Conservation (phyloP, 2,888 invertebrate genomes). For the Conomelus anceps region DNA sequence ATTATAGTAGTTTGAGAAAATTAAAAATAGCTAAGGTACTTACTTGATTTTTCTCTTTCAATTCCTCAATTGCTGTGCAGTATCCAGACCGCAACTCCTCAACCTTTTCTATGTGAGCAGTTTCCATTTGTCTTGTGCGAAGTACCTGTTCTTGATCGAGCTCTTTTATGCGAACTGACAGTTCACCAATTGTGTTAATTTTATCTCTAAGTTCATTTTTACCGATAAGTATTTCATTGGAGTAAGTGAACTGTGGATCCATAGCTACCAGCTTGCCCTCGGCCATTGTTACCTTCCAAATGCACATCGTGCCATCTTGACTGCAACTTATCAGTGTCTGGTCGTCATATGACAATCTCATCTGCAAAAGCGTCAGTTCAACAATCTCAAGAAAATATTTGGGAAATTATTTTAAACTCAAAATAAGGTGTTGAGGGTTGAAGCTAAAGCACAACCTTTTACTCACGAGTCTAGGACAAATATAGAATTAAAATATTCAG, state of each 20-base stretch:
- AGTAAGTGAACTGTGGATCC: constrained; percentile 68
- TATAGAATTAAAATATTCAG: no score
- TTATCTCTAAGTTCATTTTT: constrained; percentile 66
- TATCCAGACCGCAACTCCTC: constrained; percentile 77
- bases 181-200: constrained; percentile 56
- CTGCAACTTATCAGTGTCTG: constrained; percentile 67
- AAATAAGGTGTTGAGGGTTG: no score
- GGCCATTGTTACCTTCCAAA: constrained; percentile 75
- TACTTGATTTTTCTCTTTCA: constrained; percentile 62
- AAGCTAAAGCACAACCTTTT: no score
- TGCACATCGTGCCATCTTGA: constrained; percentile 68
- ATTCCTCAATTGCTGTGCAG: constrained; percentile 69
- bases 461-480: no score
- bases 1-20: no score
- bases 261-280: constrained; percentile 59
- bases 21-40: no score
- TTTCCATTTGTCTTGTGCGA: constrained; percentile 72
- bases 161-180: constrained; percentile 70
- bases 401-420: no score
- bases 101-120: constrained; percentile 69
- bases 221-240: constrained; percentile 52
- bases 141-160: constrained; percentile 82
- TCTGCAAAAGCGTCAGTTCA: constrained; percentile 37
- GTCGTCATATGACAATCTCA: constrained; percentile 72
- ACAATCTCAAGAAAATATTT: no score